These are phyloP conservation scores for Sylvicola cinctus DNA, from an alignment of 2,888 invertebrate species.

Conservation along the genomic window DNA sequence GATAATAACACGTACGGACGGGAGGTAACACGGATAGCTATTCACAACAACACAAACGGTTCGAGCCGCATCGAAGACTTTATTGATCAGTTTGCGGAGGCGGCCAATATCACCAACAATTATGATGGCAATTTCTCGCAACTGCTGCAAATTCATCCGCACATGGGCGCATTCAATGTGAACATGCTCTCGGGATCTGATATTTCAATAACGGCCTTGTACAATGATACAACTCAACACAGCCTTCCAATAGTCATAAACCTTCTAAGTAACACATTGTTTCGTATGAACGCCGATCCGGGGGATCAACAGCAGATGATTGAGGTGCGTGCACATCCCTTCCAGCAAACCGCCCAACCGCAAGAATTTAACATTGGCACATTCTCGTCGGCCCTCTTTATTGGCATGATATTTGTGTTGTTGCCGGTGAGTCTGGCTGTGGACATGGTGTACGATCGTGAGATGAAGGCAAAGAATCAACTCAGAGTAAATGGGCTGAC, in stretches of 20 bases:
- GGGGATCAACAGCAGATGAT: slow-evolving; percentile 32
- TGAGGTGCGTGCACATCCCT: slow-evolving; percentile 43
- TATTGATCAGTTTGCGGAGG: slow-evolving; percentile 15
- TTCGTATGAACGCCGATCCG: slow-evolving; percentile 19
- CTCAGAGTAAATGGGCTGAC: slow-evolving; percentile 61
- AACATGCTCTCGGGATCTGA: slow-evolving; percentile 31
- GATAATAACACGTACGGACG: slow-evolving; percentile 37
- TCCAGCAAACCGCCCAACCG: slow-evolving; percentile 51
- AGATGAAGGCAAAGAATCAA: slow-evolving; percentile 68
- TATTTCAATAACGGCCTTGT: slow-evolving; percentile 38
- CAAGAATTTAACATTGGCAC: slow-evolving; percentile 50
- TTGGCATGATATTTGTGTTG: slow-evolving; percentile 63
- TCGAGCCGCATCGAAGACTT: slow-evolving; percentile 15
- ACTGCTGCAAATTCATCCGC: slow-evolving; percentile 37
- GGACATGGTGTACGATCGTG: slow-evolving; percentile 64
- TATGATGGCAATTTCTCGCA: slow-evolving; percentile 47
- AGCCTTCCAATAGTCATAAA: slow-evolving; percentile 56
- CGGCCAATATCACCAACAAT: slow-evolving; percentile 20
- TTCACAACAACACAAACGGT: slow-evolving; percentile 19
- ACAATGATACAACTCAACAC: slow-evolving; percentile 63
- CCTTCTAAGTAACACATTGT: slow-evolving; percentile 45
- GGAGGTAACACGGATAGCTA: slow-evolving; percentile 34
- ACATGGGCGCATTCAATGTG: slow-evolving; percentile 45
- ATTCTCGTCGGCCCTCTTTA: slow-evolving; percentile 50
- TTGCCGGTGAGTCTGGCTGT: slow-evolving; percentile 58